phyloP scores from a whole-genome alignment of 2,888 invertebrate genomes.

The Archips crataeganus region DNA sequence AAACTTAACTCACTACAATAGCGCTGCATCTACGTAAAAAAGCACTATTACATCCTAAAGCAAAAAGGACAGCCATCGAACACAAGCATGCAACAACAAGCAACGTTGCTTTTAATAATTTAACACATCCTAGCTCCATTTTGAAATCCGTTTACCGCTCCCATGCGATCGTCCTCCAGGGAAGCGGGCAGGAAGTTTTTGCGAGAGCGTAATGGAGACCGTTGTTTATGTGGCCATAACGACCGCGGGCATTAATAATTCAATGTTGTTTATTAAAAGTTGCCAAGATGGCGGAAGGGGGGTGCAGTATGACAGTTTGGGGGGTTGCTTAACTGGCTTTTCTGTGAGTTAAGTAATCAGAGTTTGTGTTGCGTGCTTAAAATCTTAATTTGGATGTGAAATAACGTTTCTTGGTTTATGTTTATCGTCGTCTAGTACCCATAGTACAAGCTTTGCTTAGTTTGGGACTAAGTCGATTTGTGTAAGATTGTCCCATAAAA shows the following conservation, averaged over 20 bases:
- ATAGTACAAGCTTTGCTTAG: too few relatives aligned
- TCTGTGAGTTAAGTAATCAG: not conserved
- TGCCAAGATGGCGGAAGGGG: slow-evolving; percentile 19
- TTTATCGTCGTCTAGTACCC: too few relatives aligned
- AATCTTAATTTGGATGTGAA: not conserved
- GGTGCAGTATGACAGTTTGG: not conserved
- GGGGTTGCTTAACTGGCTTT: not conserved
- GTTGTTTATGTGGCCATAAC: slow-evolving; percentile 34
- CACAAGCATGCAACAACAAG: slow-evolving; percentile 4
- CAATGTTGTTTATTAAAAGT: slow-evolving; percentile 31
- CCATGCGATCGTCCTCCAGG: slow-evolving; percentile 13
- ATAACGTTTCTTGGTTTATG: not conserved
- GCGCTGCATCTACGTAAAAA: too few relatives aligned
- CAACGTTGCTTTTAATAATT: slow-evolving; percentile 32
- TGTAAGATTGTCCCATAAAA: too few relatives aligned
- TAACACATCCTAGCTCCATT: slow-evolving; percentile 34
- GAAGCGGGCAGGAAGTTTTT: slow-evolving; percentile 19
- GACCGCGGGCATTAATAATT: slow-evolving; percentile 23
- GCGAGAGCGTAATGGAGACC: slow-evolving; percentile 24
- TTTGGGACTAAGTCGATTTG: too few relatives aligned
- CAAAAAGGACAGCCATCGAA: not conserved
- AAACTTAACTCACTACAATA: too few relatives aligned
- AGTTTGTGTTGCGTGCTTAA: not conserved
- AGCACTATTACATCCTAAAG: not conserved
- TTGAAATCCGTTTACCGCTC: slow-evolving; percentile 39